These are phyloP conservation scores for Rhopalosiphum padi DNA, from an alignment of 1,140 invertebrate genomes.

Conservation along the genomic window DNA sequence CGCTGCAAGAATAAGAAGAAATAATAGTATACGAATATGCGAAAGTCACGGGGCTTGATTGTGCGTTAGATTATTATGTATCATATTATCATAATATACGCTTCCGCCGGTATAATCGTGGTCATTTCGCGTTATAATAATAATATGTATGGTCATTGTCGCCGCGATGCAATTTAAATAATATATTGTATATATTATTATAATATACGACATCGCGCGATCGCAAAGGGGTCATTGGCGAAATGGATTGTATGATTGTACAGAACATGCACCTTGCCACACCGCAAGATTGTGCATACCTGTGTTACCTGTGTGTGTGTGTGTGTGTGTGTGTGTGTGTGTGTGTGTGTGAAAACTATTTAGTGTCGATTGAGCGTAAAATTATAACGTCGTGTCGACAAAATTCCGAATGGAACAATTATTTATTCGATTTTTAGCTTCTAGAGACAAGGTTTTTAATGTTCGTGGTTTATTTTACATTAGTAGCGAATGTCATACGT, in stretches of 20 bases:
- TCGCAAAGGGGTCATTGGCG: constrained; percentile 23
- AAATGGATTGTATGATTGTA: background rate
- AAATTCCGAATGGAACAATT: background rate
- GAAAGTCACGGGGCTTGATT: background rate
- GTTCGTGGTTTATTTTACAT: background rate
- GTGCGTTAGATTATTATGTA: background rate
- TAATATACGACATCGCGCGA: background rate
- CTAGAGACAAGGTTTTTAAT: background rate
- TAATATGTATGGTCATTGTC: background rate
- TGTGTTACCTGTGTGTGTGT: too few species aligned
- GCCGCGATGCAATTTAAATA: background rate
- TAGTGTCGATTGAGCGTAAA: background rate
- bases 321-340: background rate
- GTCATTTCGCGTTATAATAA: background rate
- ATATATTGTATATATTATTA: background rate
- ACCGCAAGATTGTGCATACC: too few species aligned
- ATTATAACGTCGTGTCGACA: background rate
- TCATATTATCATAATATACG: background rate
- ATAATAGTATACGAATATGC: background rate
- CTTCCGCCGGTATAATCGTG: background rate
- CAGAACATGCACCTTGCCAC: background rate
- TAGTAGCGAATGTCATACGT: background rate
- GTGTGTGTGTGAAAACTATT: background rate
- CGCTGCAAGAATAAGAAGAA: background rate
- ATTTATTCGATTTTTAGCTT: background rate